Percentiles rank a stretch among this genome's conserved stretches.
Evolutionary conservation across 2,113 vertebrate genomes (phyloP).

Genomic region (Rhinoderma darwinii): DNA sequence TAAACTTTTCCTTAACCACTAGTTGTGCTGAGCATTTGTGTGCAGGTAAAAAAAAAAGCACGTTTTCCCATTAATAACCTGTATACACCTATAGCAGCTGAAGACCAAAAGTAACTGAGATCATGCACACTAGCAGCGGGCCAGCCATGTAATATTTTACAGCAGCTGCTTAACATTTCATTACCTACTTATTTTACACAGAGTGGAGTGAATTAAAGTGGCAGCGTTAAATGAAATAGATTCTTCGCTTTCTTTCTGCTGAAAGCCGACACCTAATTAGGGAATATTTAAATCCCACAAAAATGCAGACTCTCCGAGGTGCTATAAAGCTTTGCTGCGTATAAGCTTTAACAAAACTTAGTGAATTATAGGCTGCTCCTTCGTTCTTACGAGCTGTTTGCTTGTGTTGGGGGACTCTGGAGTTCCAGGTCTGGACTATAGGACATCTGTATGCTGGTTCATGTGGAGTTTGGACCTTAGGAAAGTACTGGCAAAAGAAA

Average conservation of each 20-base stretch:
- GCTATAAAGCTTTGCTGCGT: constrained; percentile 66
- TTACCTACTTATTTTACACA: constrained; percentile 73
- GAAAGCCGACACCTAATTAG: constrained; percentile 75
- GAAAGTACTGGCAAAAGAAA: constrained; percentile 22
- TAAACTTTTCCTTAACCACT: not conserved
- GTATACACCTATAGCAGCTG: not conserved
- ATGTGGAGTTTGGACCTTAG: constrained; percentile 14
- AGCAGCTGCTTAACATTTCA: constrained; percentile 69
- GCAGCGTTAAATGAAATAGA: constrained; percentile 71
- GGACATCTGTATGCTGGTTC: constrained; percentile 19
- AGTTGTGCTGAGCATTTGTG: not conserved
- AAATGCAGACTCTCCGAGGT: constrained; percentile 65
- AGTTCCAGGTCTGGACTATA: constrained; percentile 59
- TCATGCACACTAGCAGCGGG: constrained; percentile 45
- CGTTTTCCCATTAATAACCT: constrained; percentile 9
- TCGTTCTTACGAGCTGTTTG: constrained; percentile 52
- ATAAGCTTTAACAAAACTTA: constrained; percentile 64
- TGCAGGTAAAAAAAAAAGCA: not conserved
- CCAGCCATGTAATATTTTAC: constrained; percentile 62
- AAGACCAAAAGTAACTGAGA: constrained; percentile 20
- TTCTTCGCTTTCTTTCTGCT: constrained; percentile 66
- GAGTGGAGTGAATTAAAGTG: constrained; percentile 71
- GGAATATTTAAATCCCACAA: constrained; percentile 74
- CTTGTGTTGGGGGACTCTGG: constrained; percentile 54
- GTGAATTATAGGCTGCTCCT: constrained; percentile 63